phyloP scores from a whole-genome alignment of 2,797 vertebrate species.

The Sternotherus odoratus region DNA sequence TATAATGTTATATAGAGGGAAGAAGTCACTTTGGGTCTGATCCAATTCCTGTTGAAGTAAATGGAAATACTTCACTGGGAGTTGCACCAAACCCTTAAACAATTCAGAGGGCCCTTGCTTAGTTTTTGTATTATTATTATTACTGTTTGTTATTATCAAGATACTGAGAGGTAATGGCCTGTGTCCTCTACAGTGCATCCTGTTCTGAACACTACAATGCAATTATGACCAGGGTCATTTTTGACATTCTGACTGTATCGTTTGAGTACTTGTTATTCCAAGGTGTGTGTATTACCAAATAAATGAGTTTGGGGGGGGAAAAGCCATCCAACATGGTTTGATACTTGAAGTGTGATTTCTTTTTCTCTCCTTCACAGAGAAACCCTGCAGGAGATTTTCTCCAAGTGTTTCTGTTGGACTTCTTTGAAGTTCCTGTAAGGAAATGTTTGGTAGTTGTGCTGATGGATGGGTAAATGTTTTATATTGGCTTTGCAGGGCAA shows the following conservation, averaged over 20 bases:
- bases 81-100: constrained; percentile 50
- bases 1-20: not conserved
- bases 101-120: constrained; percentile 59
- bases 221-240: constrained; percentile 69
- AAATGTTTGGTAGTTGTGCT: not conserved
- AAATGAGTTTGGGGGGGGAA: constrained; percentile 68
- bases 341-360: not conserved
- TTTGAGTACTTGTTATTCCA: constrained; percentile 70
- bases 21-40: not conserved
- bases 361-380: not conserved
- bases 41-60: constrained; percentile 7
- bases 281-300: constrained; percentile 75
- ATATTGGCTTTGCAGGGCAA: not conserved
- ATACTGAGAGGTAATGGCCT: constrained; percentile 60
- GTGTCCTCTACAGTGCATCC: constrained; percentile 64
- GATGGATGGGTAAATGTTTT: not conserved
- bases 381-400: not conserved
- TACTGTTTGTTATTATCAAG: constrained; percentile 63
- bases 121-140: constrained; percentile 37
- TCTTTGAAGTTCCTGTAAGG: not conserved
- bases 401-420: not conserved
- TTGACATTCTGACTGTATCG: constrained; percentile 72
- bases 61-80: constrained; percentile 39
- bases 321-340: not conserved
- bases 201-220: constrained; percentile 78